Conservation (phyloP, 1,140 invertebrate genomes). For the Solenopsis fugax region DNA sequence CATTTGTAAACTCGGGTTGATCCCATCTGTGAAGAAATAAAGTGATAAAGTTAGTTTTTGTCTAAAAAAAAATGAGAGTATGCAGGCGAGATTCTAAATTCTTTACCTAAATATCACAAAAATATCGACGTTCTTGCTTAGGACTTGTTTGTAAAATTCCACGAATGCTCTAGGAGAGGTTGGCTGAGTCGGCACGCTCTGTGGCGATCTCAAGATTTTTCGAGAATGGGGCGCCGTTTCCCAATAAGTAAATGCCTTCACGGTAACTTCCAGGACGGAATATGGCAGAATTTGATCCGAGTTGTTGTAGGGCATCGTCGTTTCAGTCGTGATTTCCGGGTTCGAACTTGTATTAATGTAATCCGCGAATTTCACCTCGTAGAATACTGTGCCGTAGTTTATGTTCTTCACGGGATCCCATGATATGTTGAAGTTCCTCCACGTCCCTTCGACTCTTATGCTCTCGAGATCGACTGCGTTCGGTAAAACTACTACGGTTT, state of each 20-base stretch:
- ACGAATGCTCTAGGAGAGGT: slow-evolving; percentile 90
- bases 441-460: slow-evolving; percentile 90
- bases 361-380: slow-evolving; percentile 91
- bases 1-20: slow-evolving; percentile 90
- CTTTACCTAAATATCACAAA: slow-evolving; percentile 87
- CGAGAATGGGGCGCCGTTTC: slow-evolving; percentile 89
- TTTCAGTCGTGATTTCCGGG: slow-evolving; percentile 82
- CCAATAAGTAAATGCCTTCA: slow-evolving; percentile 95
- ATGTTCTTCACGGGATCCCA: slow-evolving; percentile 92
- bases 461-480: slow-evolving; percentile 88
- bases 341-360: slow-evolving; percentile 83
- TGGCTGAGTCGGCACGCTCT: slow-evolving; percentile 91
- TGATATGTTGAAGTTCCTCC: slow-evolving; percentile 92
- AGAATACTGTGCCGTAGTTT: slow-evolving; percentile 94
- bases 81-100: not conserved
- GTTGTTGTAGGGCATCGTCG: slow-evolving; percentile 84
- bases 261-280: slow-evolving; percentile 89
- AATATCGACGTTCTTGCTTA: slow-evolving; percentile 85
- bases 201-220: slow-evolving; percentile 88
- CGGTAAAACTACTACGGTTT: slow-evolving; percentile 90
- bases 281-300: slow-evolving; percentile 89
- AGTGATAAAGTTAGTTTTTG: not conserved
- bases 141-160: slow-evolving; percentile 83
- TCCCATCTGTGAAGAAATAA: slow-evolving; percentile 90
- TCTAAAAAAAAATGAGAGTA: not conserved